Base-by-base conservation (phyloP, 2,888 invertebrate genomes). In the Minunthozetes semirufus region DNA sequence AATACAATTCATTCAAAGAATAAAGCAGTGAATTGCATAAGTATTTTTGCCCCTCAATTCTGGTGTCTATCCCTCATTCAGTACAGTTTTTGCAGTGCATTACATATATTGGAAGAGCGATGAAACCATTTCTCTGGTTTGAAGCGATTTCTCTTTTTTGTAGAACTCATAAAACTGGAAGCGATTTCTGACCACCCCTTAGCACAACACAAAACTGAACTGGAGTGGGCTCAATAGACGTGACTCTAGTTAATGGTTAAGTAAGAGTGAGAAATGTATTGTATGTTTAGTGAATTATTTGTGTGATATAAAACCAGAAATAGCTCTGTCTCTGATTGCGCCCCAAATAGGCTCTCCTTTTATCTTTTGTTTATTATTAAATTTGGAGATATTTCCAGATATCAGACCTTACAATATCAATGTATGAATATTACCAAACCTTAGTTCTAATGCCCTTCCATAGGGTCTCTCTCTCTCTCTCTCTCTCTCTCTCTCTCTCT, bases 231-330 rank as follows among this genome's bases (percentile, higher is more conserved):
- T 66, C 38, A 66, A 66, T 33, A 38, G 33, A 66, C 66, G 66
- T 66, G 66, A 66, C 66, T 33, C 1, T n/a, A 66, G 66, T 66
- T 66, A 66, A 66, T 66, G 66, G 38, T 66, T 66, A 66, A 66
- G 33, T 66, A 38, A 66, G 19, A 66, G 66, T 66, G 66, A 66
- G 66, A 66, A 19, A 66, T 66, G 66, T 38, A 66, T 66, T 59
- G 59, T 29, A 59, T 59, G 59, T 59, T 66, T 38, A 38, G 66
- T 33, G 66, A 66, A 66, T 38, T 59, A 59, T 59, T 56, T 59
- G 59, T 59, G 33, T 66, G 66, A 66, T 66, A 66, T 59, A 38
- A 66, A 66, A 66, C 66, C 66, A 13, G 38, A 66, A 66, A 66
- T 29, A 38, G n/a, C n/a, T n/a, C 27, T 66, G 13, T 66, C 13